These are phyloP conservation scores for Microplitis mediator DNA, from an alignment of 1,140 invertebrate genomes.

Conservation along the genomic window DNA sequence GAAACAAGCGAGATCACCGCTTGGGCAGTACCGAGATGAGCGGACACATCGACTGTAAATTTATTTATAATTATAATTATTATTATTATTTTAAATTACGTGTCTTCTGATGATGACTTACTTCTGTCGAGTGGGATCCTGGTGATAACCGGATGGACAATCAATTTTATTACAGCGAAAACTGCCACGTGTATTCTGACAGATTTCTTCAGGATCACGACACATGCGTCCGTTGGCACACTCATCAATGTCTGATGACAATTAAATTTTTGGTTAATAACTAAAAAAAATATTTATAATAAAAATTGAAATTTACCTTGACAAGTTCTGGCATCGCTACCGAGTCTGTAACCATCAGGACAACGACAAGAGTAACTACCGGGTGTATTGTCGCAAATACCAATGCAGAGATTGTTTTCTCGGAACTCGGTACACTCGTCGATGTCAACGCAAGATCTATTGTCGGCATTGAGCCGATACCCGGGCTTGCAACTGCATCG, in stretches of 20 bases:
- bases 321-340: conserved; percentile 73
- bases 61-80: background rate
- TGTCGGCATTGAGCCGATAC: conserved; percentile 74
- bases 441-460: conserved; percentile 81
- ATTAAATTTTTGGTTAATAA: background rate
- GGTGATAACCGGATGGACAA: conserved; percentile 83
- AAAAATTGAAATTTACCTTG: conserved; percentile 65
- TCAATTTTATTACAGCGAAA: conserved; percentile 84
- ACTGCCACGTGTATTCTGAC: conserved; percentile 88
- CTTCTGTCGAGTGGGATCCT: conserved; percentile 77
- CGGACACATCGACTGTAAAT: conserved; percentile 81
- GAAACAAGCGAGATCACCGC: conserved; percentile 73
- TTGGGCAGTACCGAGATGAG: conserved; percentile 69
- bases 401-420: conserved; percentile 76
- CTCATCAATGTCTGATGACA: conserved; percentile 82
- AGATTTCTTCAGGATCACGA: conserved; percentile 74
- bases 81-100: background rate
- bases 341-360: conserved; percentile 81
- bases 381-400: conserved; percentile 84
- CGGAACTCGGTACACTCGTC: conserved; percentile 84
- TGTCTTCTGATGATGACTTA: conserved; percentile 57
- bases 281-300: background rate
- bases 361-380: conserved; percentile 88
- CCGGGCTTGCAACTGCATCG: conserved; percentile 78
- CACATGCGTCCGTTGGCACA: conserved; percentile 72